Base-by-base conservation (phyloP, 2,888 invertebrate genomes). In the Macrosiphum euphorbiae region DNA sequence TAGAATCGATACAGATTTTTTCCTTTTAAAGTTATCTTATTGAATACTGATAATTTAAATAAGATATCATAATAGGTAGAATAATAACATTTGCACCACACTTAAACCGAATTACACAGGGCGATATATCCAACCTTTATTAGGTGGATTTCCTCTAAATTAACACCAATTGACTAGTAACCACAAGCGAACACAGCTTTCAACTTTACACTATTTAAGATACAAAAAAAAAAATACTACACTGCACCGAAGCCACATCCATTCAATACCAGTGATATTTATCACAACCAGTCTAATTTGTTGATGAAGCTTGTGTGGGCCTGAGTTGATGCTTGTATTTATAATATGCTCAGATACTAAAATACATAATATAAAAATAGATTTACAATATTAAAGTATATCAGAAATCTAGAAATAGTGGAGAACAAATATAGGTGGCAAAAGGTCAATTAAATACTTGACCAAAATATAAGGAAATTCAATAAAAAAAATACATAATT, bases 401-500 rank as follows among this genome's bases (percentile, higher is more conserved):
- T 26, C 3, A 67, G 10, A 67, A n/a, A 67, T 67, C 13, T 67
- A 1, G 26, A 61, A 47, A 10, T 26, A 28, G 61, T 3, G 0
- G 28, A 28, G 11, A 11, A 11, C 61, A 44, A 44, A 7, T 44
- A 44, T 7, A 44, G 44, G 44, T 7, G 44, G n/a, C 28, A 28
- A 11, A 28, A 16, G 52, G 52, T 67, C 13, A 13, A 61, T 61
- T 28, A 61, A 55, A 24, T 5, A 52, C 11, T 47, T 47, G 47
- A 41, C 4, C 50, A 3, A 4, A 52, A 52, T 52, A 87, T 26
- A 50, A 87, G 50, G 87, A 50, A 78, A 87, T 86, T 28, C 55
- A 47, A 47, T 26, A 89, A 94, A 90, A 94, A 86, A 90, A 94
- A 90, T 90, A 86, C 61, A 90, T 13, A 35, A 41, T 94, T 94